These are phyloP conservation scores for Leucosticte australis DNA, from an alignment of 2,113 vertebrate species.

Conservation along the genomic window DNA sequence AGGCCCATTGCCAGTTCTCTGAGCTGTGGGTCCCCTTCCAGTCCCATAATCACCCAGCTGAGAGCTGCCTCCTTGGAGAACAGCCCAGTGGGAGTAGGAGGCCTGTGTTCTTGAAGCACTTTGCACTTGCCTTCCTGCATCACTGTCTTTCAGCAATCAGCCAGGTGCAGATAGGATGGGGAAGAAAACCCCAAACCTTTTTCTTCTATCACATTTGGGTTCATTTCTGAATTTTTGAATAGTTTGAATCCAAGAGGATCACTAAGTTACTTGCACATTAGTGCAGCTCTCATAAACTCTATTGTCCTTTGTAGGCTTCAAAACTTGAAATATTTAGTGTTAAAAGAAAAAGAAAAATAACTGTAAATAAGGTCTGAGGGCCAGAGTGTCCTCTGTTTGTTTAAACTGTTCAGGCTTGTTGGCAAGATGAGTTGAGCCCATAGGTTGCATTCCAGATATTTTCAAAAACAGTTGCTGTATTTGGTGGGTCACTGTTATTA, in stretches of 20 bases:
- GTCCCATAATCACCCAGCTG: not conserved
- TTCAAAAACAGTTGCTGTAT: not conserved
- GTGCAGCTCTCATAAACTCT: not conserved
- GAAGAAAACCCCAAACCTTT: rapidly evolving
- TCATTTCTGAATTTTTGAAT: not conserved
- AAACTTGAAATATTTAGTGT: not conserved
- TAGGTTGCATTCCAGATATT: not conserved
- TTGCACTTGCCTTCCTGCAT: not conserved
- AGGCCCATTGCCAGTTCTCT: not conserved
- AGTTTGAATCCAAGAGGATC: not conserved
- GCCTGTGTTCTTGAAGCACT: not conserved
- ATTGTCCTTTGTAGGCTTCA: not conserved
- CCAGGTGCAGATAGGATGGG: not conserved
- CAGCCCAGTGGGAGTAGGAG: not conserved
- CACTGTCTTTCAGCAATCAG: not conserved
- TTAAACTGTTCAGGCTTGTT: not conserved
- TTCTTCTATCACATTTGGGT: not conserved
- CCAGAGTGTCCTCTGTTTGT: not conserved
- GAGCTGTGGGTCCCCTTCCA: not conserved
- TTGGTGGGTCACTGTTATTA: not conserved
- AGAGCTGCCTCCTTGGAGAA: not conserved
- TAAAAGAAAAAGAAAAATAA: not conserved
- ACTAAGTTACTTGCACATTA: not conserved
- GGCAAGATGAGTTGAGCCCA: not conserved
- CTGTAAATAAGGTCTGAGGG: not conserved